Base-by-base conservation (phyloP, 2,888 invertebrate species). In the Geotrupes spiniger region DNA sequence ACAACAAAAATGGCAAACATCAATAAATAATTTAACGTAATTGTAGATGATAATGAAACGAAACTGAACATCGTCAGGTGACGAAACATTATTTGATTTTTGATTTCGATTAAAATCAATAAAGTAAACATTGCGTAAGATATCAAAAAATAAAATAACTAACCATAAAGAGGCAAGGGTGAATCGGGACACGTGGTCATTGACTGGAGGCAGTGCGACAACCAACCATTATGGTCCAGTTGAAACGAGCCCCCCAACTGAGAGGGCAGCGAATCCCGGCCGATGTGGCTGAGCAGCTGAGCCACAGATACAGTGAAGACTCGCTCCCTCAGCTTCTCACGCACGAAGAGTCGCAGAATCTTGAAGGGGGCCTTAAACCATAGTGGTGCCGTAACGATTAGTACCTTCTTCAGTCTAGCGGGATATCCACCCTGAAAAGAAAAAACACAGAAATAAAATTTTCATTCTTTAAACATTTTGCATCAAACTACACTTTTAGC, bases 351-450 rank as follows among this genome's bases (percentile, higher is more conserved):
- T 44, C 96, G 84, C 43, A 97, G 80, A 67, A 97, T 93, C 70
- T 93, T 92, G 76, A 96, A 97, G 1, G 97, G 96, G 50, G 96
- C 96, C 76, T 94, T 95, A 76, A 97, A 97, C 97, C 97, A 97
- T 69, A 97, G 77, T 43, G 97, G 97, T 38, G 97, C 96, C 54
- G 96, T 95, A 63, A 94, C 96, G 69, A 98, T 96, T 54, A 97
- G 78, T 58, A 98, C 96, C 76, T 96, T 96, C 76, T 96, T 96
- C 69, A 98, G 76, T 67, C 95, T 89, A 17, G 97, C 97, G 60
- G 97, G 97, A 79, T 96, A 97, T 43, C 92, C 94, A 62, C 96
- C 96, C 96, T 96, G 77, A 5, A 78, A 78, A 51, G 50, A 60
- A 54, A 54, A 41, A 53, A 50, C 49, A 49, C 14, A 16, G 36